Base-by-base conservation (phyloP, 2,888 invertebrate genomes). In the Calameuta pallipes region DNA sequence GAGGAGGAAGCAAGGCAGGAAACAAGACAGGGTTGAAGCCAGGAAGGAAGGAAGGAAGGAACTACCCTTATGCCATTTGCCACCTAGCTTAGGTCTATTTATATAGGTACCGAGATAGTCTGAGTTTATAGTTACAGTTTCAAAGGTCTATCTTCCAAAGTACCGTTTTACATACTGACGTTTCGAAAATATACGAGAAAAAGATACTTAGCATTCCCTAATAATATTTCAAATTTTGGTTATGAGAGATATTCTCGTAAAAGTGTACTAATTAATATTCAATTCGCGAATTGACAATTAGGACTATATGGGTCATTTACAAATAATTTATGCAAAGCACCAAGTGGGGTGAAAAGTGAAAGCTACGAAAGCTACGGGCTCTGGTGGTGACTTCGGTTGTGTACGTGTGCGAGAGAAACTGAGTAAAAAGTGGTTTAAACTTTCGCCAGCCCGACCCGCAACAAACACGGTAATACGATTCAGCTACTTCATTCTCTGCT, bases 11-110 rank as follows among this genome's bases (percentile, higher is more conserved):
- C 13, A 71, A 34, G 71, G 11, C 31, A 56, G 56, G 56, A 31
- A 34, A 71, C 71, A 31, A 31, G 71, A 31, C 71, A 31, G 33
- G 71, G 12, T 34, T 71, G 71, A 33, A 69, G 37, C 36, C 33
- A 81, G 77, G 81, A 78, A 76, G 70, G 74, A 69, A 68, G 76
- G 23, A 56, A 80, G 75, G 81, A 83, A 84, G 83, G 80, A 83
- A 84, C 79, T 81, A 81, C 82, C 83, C 85, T 81, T 80, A 77
- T 80, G 81, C 83, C 84, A 82, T 86, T 86, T 87, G 85, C 83
- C 85, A 85, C 84, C 85, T 85, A 84, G 83, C 84, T 82, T 78
- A 56, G 81, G 77, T 73, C 80, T 85, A 87, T 86, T 86, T 87
- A 83, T 82, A 83, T 82, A 79, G 82, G 78, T 34, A 37, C 34